Base-by-base conservation (phyloP, 2,113 vertebrate genomes). In the Vulpes ferrilata region DNA sequence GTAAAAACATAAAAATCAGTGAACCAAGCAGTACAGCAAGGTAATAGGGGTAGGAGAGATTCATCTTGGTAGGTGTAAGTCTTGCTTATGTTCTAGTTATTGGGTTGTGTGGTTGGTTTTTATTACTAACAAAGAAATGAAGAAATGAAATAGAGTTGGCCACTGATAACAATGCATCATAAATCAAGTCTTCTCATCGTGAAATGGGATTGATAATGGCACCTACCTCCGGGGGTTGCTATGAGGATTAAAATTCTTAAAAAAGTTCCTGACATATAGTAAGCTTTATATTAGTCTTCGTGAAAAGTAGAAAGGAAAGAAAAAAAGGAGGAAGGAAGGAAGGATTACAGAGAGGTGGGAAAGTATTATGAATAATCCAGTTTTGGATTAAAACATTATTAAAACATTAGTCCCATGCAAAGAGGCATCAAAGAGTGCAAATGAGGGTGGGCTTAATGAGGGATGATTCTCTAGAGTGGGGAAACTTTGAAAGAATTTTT, bases 271-370 rank as follows among this genome's bases (percentile, higher is more conserved):
- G 71, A 11, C 23, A 65, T 11, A 9, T 1, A 27, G 25, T 19
- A 65, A 80, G 32, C 38, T 97, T 69, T 74, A 79, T 65, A n/a
- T 55, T 88, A 55, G 15, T n/a, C 5, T 27, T 86, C 88, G 79
- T 62, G 32, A 90, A 83, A 76, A 38, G 27, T 10, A 86, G 55
- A 22, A 83, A 90, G 20, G 43, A 27, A 84, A 15, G 51, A 32
- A 59, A 32, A 59, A 23, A 51, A 5, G 3, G 0, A 11, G 3
- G 25, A 15, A 35, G 23, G 8, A 3, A n/a, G 13, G 10, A n/a
- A 35, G 30, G 27, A 57, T 35, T 71, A 15, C 27, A 91, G 16
- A 19, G 53, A 67, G 16, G 1, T 25, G 30, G 15, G 43, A 11
- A 87, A 92, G 17, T 60, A 20, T 73, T 32, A 60, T 0, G 22